A percentile compares a stretch with the other conserved stretches of the same genome.
Conservation (phyloP, 2,888 invertebrate genomes). For the Resseliella maxima region DNA sequence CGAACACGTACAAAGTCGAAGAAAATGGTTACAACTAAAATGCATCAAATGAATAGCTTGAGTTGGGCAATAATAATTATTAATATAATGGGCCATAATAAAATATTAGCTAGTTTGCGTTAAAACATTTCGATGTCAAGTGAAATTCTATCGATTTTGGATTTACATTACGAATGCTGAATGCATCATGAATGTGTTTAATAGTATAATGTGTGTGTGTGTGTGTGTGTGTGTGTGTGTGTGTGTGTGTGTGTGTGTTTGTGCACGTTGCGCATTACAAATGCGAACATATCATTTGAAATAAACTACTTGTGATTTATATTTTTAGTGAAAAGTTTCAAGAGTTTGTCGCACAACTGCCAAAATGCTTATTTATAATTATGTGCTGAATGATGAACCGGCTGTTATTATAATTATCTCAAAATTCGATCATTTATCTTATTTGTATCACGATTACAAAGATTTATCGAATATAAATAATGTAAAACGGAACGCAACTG, state of each 20-base stretch:
- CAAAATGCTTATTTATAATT: constrained; percentile 47
- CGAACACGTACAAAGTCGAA: not conserved
- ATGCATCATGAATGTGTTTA: too few species aligned
- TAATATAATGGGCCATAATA: constrained; percentile 15
- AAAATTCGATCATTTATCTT: constrained; percentile 37
- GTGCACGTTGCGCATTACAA: too few species aligned
- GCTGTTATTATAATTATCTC: constrained; percentile 37
- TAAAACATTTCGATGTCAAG: not conserved
- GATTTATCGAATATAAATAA: constrained; percentile 53
- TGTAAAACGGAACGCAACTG: not conserved
- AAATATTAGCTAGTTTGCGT: not conserved
- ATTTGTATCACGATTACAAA: constrained; percentile 50
- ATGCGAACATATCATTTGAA: not conserved
- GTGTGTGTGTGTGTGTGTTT: too few species aligned
- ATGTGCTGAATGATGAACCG: constrained; percentile 46
- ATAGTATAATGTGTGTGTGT: too few species aligned
- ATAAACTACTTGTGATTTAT: not conserved
- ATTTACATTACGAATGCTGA: not conserved
- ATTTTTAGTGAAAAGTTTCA: constrained; percentile 16
- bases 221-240: too few species aligned
- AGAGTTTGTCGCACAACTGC: constrained; percentile 18
- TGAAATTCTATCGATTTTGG: not conserved
- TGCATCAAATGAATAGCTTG: not conserved
- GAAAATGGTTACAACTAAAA: constrained; percentile 31
- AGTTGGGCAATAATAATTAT: not conserved